Percentiles rank a stretch among this genome's conserved stretches.
These are phyloP conservation scores for Tolypeutes matacus DNA, from an alignment of 2,797 vertebrate genomes.

Conservation along the genomic window DNA sequence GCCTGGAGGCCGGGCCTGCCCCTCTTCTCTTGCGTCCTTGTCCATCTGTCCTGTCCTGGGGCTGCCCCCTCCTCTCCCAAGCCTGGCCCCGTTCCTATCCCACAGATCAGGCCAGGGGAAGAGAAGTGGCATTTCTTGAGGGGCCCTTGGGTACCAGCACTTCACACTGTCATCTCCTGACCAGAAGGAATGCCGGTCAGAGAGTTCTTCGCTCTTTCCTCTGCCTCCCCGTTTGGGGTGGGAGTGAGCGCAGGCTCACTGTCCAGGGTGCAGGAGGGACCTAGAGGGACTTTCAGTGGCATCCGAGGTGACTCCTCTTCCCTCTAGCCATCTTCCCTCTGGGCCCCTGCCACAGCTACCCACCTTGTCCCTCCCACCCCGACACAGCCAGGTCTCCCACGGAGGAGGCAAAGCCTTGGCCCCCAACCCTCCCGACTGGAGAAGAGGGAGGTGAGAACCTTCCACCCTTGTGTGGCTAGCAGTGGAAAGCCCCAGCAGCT, in stretches of 20 bases:
- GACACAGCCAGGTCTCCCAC: no score
- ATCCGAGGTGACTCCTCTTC: not conserved
- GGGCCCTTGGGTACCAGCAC: not conserved
- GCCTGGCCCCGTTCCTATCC: not conserved
- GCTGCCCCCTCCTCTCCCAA: not conserved
- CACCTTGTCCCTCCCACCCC: not conserved
- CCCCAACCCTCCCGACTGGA: no score
- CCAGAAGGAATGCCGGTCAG: not conserved
- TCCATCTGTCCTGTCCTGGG: not conserved
- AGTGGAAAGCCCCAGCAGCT: not conserved
- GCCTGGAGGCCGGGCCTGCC: no score
- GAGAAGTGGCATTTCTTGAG: not conserved
- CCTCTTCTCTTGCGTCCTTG: fast-evolving
- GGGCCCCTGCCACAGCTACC: not conserved
- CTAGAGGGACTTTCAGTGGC: not conserved
- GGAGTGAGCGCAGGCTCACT: no score
- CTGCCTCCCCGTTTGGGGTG: not conserved
- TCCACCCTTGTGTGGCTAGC: fast-evolving
- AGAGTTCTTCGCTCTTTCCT: not conserved
- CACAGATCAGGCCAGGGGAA: not conserved
- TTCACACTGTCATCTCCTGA: no score
- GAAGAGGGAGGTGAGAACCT: no score
- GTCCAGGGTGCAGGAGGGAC: not conserved
- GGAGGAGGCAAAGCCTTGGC: no score
- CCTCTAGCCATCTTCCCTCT: fast-evolving